Conservation (phyloP, 2,888 invertebrate species). For the Cinara cedri region DNA sequence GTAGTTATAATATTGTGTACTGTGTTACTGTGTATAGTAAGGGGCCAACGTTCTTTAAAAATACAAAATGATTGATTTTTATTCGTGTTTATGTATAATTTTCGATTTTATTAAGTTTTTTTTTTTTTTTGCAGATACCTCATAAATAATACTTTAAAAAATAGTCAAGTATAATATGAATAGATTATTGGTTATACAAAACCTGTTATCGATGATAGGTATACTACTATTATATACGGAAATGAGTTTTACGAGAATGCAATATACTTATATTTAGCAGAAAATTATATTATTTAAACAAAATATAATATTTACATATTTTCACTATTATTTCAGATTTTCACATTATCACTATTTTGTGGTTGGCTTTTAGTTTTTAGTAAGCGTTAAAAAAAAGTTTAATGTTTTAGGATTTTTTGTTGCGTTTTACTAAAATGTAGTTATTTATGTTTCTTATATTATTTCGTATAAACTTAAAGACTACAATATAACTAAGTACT, state of each 20-base stretch:
- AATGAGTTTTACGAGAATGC: neutral
- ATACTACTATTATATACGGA: too few species aligned
- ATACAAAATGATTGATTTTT: conserved; percentile 1
- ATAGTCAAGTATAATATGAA: conserved; percentile 14
- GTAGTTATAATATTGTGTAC: too few species aligned
- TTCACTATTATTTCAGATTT: too few species aligned
- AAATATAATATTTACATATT: too few species aligned
- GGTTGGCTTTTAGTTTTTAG: neutral
- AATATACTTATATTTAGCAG: neutral
- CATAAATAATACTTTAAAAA: neutral
- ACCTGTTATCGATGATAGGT: neutral
- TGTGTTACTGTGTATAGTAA: neutral
- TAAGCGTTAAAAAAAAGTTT: neutral
- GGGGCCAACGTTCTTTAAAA: conserved; percentile 7
- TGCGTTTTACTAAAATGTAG: conserved; percentile 14
- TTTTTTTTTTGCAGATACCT: neutral
- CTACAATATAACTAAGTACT: neutral
- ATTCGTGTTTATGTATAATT: neutral
- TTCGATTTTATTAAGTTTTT: conserved; percentile 6
- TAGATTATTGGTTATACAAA: neutral
- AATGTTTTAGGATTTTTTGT: neutral
- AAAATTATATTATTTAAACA: too few species aligned
- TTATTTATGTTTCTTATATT: neutral
- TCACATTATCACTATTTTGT: neutral
- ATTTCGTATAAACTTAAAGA: conserved; percentile 1